Conservation (phyloP, 2,797 vertebrate species). For the Semotilus atromaculatus region DNA sequence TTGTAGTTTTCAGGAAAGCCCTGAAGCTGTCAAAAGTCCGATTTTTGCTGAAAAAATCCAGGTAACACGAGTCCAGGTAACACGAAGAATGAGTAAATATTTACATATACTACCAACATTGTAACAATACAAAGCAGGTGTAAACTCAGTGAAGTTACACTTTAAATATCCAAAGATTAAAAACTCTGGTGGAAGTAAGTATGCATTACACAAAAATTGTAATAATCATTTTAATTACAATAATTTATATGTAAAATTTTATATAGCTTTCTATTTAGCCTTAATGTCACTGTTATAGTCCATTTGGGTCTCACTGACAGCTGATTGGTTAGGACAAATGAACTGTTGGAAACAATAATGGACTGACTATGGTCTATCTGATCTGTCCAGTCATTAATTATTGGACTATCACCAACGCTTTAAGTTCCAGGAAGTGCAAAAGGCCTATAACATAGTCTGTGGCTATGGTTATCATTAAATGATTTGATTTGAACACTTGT, state of each 20-base stretch:
- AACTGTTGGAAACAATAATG: slow-evolving; percentile 20
- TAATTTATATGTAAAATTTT: neutral
- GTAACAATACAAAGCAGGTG: neutral
- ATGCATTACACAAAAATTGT: neutral
- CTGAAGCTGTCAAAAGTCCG: no score
- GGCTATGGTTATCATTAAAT: slow-evolving; percentile 34
- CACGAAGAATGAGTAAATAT: no score
- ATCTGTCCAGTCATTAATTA: slow-evolving; percentile 24
- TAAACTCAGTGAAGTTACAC: no score
- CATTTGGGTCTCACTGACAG: neutral
- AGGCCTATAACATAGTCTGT: slow-evolving; percentile 18
- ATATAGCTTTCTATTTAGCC: neutral
- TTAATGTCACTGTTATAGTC: neutral
- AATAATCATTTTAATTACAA: neutral
- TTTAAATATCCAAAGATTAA: neutral
- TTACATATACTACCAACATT: neutral
- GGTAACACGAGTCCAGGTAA: no score
- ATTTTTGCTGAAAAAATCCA: no score
- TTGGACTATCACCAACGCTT: slow-evolving; percentile 33
- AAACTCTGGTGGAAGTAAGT: neutral
- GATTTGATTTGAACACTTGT: slow-evolving; percentile 46
- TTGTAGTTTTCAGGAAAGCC: no score
- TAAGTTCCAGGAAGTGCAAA: slow-evolving; percentile 30
- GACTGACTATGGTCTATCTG: slow-evolving; percentile 18
- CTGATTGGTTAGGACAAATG: slow-evolving; percentile 14